Evolutionary conservation across 1,140 invertebrate genomes (phyloP).

Genomic region (Drosophila saltans): DNA sequence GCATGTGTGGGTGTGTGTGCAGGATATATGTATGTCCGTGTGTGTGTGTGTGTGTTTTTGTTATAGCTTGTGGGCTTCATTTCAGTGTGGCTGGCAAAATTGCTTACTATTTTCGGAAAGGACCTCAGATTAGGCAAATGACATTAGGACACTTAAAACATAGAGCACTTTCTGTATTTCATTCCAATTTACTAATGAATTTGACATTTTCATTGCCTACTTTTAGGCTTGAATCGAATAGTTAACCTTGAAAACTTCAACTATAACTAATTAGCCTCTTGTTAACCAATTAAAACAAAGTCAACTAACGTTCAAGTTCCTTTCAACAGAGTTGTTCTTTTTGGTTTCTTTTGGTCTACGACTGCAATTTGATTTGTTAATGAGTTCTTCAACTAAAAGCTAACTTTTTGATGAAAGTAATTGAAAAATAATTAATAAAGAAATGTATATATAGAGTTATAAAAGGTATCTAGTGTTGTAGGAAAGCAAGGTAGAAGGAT

Average conservation of each 20-base stretch:
- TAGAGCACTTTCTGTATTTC: background rate
- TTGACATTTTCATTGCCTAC: conserved; percentile 8
- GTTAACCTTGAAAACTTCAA: background rate
- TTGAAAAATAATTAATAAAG: background rate
- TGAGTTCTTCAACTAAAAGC: background rate
- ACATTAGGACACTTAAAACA: conserved; percentile 12
- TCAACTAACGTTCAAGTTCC: background rate
- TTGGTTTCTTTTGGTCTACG: background rate
- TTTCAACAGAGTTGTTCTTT: background rate
- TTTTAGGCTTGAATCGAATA: background rate
- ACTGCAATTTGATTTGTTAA: background rate
- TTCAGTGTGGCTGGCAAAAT: conserved; percentile 13
- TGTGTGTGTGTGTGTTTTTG: background rate
- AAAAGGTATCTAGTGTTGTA: too few species aligned
- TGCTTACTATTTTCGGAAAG: conserved; percentile 6
- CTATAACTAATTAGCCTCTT: background rate
- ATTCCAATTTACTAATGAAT: conserved; percentile 5
- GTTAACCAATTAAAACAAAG: background rate
- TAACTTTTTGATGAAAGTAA: background rate
- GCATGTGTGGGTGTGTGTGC: background rate
- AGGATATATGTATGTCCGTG: background rate
- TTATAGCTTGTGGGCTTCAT: conserved; percentile 2
- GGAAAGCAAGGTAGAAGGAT: too few species aligned
- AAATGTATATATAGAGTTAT: too few species aligned
- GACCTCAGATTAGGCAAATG: conserved; percentile 5